phyloP scores from a whole-genome alignment of 2,797 vertebrate species.

The Paratrypauchen microcephalus region DNA sequence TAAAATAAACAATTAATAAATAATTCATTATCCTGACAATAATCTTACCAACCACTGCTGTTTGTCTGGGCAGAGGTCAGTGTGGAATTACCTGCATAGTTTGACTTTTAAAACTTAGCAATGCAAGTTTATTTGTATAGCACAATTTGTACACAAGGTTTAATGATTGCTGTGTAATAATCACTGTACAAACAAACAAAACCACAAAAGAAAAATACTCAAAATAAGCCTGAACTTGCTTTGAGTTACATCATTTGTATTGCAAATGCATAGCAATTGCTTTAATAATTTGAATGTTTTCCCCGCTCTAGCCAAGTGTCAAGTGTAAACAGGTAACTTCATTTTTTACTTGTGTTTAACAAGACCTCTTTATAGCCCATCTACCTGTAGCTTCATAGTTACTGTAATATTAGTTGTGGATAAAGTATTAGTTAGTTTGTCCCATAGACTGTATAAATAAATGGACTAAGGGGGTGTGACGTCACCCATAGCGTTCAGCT shows the following conservation, averaged over 20 bases:
- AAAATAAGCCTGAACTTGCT: neutral
- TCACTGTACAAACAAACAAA: too few relatives aligned
- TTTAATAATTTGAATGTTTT: neutral
- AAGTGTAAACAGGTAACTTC: conserved; percentile 10
- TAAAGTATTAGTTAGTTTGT: neutral
- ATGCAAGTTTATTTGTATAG: too few relatives aligned
- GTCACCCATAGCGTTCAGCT: too few relatives aligned
- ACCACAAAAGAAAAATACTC: too few relatives aligned
- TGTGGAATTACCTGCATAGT: too few relatives aligned
- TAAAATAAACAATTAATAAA: neutral
- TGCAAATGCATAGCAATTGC: neutral
- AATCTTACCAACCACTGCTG: neutral
- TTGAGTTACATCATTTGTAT: neutral
- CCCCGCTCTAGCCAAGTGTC: neutral
- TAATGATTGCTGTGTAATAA: too few relatives aligned
- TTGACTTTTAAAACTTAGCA: too few relatives aligned
- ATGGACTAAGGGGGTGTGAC: too few relatives aligned
- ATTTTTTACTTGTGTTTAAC: neutral
- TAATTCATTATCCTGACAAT: neutral
- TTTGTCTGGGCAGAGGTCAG: neutral
- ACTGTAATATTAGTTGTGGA: neutral
- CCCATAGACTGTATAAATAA: too few relatives aligned
- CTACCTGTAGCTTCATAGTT: neutral
- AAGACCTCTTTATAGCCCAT: neutral
- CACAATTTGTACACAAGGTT: too few relatives aligned